phyloP scores from a whole-genome alignment of 2,113 vertebrate species.

The Dryoscopus gambensis region DNA sequence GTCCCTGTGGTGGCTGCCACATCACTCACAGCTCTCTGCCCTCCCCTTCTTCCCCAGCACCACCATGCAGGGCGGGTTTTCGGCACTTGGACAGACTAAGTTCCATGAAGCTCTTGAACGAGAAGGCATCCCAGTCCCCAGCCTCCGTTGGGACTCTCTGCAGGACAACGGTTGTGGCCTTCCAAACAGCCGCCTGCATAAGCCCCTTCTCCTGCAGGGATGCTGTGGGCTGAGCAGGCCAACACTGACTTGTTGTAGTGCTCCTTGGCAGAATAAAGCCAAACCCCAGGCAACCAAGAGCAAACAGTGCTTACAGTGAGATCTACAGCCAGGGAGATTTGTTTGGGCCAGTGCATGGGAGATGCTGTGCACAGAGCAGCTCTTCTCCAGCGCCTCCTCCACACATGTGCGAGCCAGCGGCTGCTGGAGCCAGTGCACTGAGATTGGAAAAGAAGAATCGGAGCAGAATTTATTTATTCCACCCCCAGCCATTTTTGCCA shows the following conservation, averaged over 20 bases:
- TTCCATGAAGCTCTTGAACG: accelerated
- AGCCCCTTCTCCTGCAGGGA: not conserved
- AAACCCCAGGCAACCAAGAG: not conserved
- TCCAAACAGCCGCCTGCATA: not conserved
- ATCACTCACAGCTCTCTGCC: not conserved
- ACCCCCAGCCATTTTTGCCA: not conserved
- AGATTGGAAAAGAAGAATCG: not conserved
- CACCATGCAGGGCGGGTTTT: accelerated
- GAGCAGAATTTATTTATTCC: not conserved
- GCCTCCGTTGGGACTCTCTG: not conserved
- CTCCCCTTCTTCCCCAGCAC: not conserved
- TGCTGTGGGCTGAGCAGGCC: not conserved
- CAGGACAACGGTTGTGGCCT: not conserved
- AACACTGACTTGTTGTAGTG: not conserved
- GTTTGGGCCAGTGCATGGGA: not conserved
- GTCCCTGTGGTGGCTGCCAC: accelerated
- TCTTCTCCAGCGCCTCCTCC: not conserved
- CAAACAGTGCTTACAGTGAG: not conserved
- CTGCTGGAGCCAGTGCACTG: not conserved
- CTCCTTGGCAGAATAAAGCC: not conserved
- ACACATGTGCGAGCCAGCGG: accelerated
- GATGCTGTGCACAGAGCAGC: not conserved
- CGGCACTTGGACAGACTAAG: not conserved
- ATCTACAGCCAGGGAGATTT: not conserved
- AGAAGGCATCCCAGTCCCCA: not conserved